Base-by-base conservation (phyloP, 2,113 vertebrate species). In the Boulengeromyrus knoepffleri region DNA sequence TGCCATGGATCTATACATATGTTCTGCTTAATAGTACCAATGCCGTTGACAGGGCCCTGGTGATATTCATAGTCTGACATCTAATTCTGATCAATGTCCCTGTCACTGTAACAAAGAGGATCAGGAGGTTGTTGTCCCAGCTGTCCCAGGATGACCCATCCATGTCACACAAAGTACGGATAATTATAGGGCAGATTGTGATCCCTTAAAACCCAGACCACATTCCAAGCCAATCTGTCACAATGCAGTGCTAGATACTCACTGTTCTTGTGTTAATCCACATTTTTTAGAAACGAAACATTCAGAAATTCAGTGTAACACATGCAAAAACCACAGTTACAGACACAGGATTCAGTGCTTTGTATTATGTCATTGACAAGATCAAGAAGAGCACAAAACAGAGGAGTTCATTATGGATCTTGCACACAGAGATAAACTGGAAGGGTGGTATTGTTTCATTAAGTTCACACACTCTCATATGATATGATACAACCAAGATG, bases 131-230 rank as follows among this genome's bases (percentile, higher is more conserved):
- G 95, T 95, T 96, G 93, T 92, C 94, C 95, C 95, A 96, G 95
- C 95, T 96, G 96, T 89, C 95, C 93, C 93, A 92, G 92, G 89
- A 91, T 92, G 94, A 95, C 95, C 95, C 95, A 93, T 95, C 90
- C 93, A 80, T 52, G 31, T 89, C 70, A 21, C 31, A 95, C 93
- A 94, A 92, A 93, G 88, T 46, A 92, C 92, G 93, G 95, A 95
- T 95, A 95, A 96, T 96, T 96, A 96, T 96, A 96, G 95, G 95
- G 95, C 95, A 95, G 93, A 90, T 91, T 93, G 94, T 92, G 93
- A 94, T 95, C 94, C 93, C 91, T 91, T 88, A 93, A 49, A 92
- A 92, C 93, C 93, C 93, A 92, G 91, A 90, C 91, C 93, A 91
- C 94, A 96, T 96, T 96, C 95, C 93, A 93, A 92, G 89, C 90